Evolutionary conservation across 2,113 vertebrate genomes (phyloP), one percentile per base, ranked within the genome.

Genomic region (Bettongia penicillata): DNA sequence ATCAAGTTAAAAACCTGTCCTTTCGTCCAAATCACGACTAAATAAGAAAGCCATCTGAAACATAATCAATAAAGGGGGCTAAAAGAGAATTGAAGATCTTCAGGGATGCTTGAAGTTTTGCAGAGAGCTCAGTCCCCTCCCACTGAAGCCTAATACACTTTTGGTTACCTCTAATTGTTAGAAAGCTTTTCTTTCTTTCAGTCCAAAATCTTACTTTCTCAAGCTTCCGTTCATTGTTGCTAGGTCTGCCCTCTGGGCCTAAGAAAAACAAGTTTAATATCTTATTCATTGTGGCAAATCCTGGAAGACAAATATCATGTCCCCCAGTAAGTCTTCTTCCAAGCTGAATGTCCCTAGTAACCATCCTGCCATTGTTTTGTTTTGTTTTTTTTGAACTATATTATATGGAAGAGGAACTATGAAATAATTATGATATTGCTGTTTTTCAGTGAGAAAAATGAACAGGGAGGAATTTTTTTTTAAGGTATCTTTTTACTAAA

Each of bases 391-490:
- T 91, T 16, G 92, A 47, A 1, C 25, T 26, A 53, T 0, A 8
- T 51, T 91, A 93, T 53, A 90, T 43, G 51, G 47, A 95, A 94
- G 95, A 0, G 0, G 1, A 31, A 37, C 50, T 91, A 96, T 92
- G 1, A 43, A 91, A 95, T 90, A 53, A 91, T n/a, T 92, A 89
- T 26, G 43, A 77, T 23, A 23, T 5, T 28, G 48, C 93, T 93
- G 77, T 47, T 92, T 3, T 55, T 95, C 94, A 52, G 90, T 51
- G 90, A 51, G 94, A 84, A 0, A 22, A 91, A 91, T 0, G 51
- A 84, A 93, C 92, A 95, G 52, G 90, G 91, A 96, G 90, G 95
- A 6, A 31, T 53, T 84, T 93, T 92, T 53, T 84, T 93, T 92
- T 26, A 91, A 95, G 3, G 1, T 53, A 49, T 43, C 90, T 91